Percentiles rank a stretch among this genome's conserved stretches.
phyloP scores from a whole-genome alignment of 2,888 invertebrate species.

The Drosophila putrida region DNA sequence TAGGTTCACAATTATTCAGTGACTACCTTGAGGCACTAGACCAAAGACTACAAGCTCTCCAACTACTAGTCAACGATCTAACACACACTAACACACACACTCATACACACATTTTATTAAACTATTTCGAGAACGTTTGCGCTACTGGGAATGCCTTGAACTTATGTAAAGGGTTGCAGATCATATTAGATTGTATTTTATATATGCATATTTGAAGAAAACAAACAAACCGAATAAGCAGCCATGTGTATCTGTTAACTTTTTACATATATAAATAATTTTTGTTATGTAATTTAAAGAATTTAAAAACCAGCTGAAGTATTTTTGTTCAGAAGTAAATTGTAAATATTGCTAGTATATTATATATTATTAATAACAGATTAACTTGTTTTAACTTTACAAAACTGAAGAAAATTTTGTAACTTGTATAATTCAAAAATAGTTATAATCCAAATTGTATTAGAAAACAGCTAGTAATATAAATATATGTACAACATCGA shows the following conservation, averaged over 20 bases:
- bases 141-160: conserved; percentile 5
- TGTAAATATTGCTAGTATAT: not conserved
- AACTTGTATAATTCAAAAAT: too few relatives aligned
- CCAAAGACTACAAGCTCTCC: conserved; percentile 30
- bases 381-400: not conserved
- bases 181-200: conserved; percentile 27
- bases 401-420: too few relatives aligned
- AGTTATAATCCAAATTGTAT: too few relatives aligned
- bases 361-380: not conserved
- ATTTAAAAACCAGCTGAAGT: not conserved
- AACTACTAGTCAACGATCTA: conserved; percentile 18
- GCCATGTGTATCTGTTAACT: conserved; percentile 24
- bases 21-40: conserved; percentile 62
- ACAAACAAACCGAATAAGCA: not conserved
- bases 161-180: conserved; percentile 33
- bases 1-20: conserved; percentile 73
- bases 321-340: not conserved
- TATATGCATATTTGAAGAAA: not conserved
- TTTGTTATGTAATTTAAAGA: not conserved
- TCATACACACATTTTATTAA: not conserved
- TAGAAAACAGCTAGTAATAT: too few relatives aligned
- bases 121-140: conserved; percentile 23
- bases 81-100: conserved; percentile 1
- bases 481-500: too few relatives aligned
- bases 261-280: not conserved